Base-by-base conservation (phyloP, 1,140 invertebrate species). In the Saxidomus purpurata region DNA sequence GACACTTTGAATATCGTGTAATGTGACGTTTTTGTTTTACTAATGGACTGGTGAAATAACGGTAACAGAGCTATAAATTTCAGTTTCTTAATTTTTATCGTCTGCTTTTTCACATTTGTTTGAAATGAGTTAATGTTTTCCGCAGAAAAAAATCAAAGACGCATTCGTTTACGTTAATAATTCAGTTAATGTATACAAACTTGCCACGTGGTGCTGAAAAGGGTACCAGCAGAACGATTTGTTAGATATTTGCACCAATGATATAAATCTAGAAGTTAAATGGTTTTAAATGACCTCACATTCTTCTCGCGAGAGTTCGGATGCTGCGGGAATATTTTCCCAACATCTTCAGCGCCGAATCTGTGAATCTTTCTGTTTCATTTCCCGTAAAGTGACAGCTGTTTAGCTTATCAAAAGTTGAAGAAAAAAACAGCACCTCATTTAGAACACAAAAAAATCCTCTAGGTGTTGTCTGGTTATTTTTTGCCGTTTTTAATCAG, bases 351-450 rank as follows among this genome's bases (percentile, higher is more conserved):
- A 25, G 34, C 34, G 67, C 34, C 22, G 36, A 71, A 36, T 71
- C 67, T 71, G 67, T 71, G 67, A 71, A 71, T 71, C 67, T 71
- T 71, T 71, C 67, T 71, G 67, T 71, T 71, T 71, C 67, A 71
- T 71, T 71, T 71, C 67, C 38, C 22, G 15, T 22, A 38, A 71
- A 71, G 36, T 71, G 67, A 71, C 67, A 71, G 67, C 67, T 71
- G 67, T 71, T 71, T 71, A 71, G 36, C 67, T 71, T 71, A 71
- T 71, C 67, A 71, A 36, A 71, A 71, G 34, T 38, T 15, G 38
- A 34, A 71, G 67, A 36, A 71, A 71, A 38, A 38, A 38, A 38
- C 11, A 15, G 31, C 22, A n/a, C 34, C 67, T 71, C 67, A 71
- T 71, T 71, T 71, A 71, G 59, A 63, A 71, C 36, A 38, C 1